Evolutionary conservation across 2,113 vertebrate genomes (phyloP).

Genomic region (Larimichthys crocea): DNA sequence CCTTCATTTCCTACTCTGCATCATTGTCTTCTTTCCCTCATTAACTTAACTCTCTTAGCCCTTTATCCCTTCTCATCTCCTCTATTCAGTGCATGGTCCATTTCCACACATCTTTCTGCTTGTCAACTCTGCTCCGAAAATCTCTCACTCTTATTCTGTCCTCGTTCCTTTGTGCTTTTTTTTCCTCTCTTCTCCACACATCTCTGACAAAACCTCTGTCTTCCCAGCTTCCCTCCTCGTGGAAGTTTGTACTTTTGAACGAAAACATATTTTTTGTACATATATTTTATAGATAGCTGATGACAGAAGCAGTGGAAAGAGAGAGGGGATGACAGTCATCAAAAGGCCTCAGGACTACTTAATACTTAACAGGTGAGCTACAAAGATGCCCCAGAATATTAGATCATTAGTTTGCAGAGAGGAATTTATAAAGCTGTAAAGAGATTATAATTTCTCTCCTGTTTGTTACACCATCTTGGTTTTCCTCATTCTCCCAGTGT

Average conservation of each 20-base stretch:
- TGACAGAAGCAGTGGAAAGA: too few species aligned
- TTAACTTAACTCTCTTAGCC: constrained; percentile 34
- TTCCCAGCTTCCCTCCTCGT: background rate
- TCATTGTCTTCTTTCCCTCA: constrained; percentile 25
- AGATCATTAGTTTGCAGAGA: constrained; percentile 31
- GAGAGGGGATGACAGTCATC: too few species aligned
- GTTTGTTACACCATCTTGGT: constrained; percentile 41
- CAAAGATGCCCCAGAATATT: background rate
- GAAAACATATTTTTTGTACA: too few species aligned
- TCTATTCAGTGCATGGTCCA: constrained; percentile 28
- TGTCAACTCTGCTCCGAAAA: constrained; percentile 39
- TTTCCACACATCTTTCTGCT: constrained; percentile 43
- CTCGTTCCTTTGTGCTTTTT: constrained; percentile 12
- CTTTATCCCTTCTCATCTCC: constrained; percentile 13
- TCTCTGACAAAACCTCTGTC: constrained; percentile 17
- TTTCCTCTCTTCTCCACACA: constrained; percentile 12
- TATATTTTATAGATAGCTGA: too few species aligned
- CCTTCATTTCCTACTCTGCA: constrained; percentile 17
- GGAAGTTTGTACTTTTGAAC: background rate
- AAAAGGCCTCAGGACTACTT: too few species aligned
- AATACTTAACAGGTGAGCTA: too few species aligned
- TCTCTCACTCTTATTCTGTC: constrained; percentile 36
- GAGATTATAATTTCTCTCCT: constrained; percentile 41
- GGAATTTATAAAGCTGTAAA: constrained; percentile 21
- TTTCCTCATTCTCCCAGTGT: background rate